Evolutionary conservation across 2,888 invertebrate species (phyloP).

Genomic region (Heliothis peltigera): DNA sequence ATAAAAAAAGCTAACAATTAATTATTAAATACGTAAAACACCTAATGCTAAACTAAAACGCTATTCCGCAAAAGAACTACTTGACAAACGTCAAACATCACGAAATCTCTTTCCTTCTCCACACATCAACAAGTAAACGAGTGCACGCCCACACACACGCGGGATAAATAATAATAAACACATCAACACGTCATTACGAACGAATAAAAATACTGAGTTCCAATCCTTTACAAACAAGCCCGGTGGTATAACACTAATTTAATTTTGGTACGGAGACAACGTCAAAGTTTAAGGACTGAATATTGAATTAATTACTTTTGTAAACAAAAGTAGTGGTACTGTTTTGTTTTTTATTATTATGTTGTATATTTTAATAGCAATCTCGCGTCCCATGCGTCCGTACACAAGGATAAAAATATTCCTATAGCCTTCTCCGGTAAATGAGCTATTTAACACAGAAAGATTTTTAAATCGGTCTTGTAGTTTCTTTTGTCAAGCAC

Average conservation of each 20-base stretch:
- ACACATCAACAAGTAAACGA: slow-evolving; percentile 61
- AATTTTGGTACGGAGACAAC: slow-evolving; percentile 40
- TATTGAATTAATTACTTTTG: slow-evolving; percentile 27
- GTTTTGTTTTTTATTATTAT: slow-evolving; percentile 1
- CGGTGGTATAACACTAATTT: slow-evolving; percentile 42
- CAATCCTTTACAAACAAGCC: slow-evolving; percentile 30
- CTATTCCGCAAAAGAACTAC: too few relatives aligned
- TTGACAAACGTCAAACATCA: neutral
- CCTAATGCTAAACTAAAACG: too few relatives aligned
- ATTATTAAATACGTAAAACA: too few relatives aligned
- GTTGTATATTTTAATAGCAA: too few relatives aligned
- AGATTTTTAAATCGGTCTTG: too few relatives aligned
- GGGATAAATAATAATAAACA: slow-evolving; percentile 64
- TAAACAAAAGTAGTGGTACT: slow-evolving; percentile 3
- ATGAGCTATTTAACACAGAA: too few relatives aligned
- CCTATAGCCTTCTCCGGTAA: too few relatives aligned
- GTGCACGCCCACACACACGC: slow-evolving; percentile 57
- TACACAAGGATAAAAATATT: too few relatives aligned
- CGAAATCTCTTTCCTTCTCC: neutral
- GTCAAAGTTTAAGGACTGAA: slow-evolving; percentile 41
- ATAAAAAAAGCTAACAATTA: too few relatives aligned
- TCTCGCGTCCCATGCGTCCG: too few relatives aligned
- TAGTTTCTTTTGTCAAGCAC: too few relatives aligned
- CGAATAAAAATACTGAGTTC: slow-evolving; percentile 53
- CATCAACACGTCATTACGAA: slow-evolving; percentile 53